Base-by-base conservation (phyloP, 2,888 invertebrate species). In the Ichneumoninae sp. region DNA sequence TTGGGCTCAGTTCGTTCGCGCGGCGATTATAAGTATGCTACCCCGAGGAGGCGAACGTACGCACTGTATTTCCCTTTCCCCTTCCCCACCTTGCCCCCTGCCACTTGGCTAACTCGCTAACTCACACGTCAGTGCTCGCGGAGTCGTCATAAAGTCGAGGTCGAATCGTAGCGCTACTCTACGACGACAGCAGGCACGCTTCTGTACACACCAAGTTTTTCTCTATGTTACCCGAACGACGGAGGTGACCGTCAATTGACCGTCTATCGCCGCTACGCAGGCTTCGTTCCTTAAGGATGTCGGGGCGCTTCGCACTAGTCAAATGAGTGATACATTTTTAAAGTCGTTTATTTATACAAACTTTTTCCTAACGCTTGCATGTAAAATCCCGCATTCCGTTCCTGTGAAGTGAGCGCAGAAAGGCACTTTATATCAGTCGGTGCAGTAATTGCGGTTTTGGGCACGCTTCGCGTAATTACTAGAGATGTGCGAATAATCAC, bases 121-220 rank as follows among this genome's bases (percentile, higher is more conserved):
- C 74, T 75, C 74, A 75, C 74, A 75, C 74, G 74, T 65, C 80
- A 69, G 74, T 75, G 74, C 30, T 50, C 69, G 72, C 47, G 33
- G 60, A 13, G 26, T 74, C 60, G 62, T 62, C 72, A 47, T 44
- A 62, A 74, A 47, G 26, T 47, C 62, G 62, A 62, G 62, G 62
- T 62, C 62, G 62, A 62, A 62, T 62, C n/a, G 62, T 62, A 33
- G 6, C 30, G 33, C 62, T 16, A 33, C n/a, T 33, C 30, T 13
- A 16, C 30, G 26, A 60, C 22, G 60, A 60, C 60, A 10, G 30
- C 6, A 22, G 57, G 19, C 57, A 57, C 57, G 57, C 57, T 60
- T 60, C 30, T 40, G 40, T 40, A 40, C 1, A 60, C 16, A 60
- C 30, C 10, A 40, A 40, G 40, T 10, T 40, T 40, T 40, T 10